Evolutionary conservation across 2,797 vertebrate genomes (phyloP).

Genomic region (Myotis planiceps): DNA sequence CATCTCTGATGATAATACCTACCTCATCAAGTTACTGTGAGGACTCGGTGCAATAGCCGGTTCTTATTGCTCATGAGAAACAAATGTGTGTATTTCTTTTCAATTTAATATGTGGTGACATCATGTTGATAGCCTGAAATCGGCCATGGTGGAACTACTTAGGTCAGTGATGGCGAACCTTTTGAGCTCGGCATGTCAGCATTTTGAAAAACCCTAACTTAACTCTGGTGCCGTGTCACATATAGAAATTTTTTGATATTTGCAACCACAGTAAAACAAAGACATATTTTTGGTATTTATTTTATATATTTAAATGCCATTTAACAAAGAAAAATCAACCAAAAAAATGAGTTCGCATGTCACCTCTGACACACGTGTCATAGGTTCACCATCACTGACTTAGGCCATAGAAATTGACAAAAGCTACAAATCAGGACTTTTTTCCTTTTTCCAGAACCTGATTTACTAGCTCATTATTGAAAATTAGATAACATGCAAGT

Average conservation of each 20-base stretch:
- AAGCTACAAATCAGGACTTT: not conserved
- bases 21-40: not conserved
- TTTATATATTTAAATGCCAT: too few relatives aligned
- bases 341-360: too few relatives aligned
- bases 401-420: not conserved
- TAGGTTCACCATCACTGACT: not conserved
- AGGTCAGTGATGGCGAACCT: too few relatives aligned
- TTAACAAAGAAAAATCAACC: too few relatives aligned
- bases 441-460: not conserved
- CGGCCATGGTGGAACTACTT: not conserved
- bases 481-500: not conserved
- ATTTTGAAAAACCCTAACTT: too few relatives aligned
- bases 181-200: too few relatives aligned
- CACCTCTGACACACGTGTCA: too few relatives aligned
- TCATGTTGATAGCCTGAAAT: not conserved
- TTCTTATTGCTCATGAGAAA: not conserved
- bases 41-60: not conserved
- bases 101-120: not conserved
- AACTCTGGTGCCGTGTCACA: too few relatives aligned
- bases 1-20: not conserved
- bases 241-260: too few relatives aligned
- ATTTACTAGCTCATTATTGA: not conserved
- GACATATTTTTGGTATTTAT: too few relatives aligned
- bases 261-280: too few relatives aligned
- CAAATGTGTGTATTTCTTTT: not conserved